Evolutionary conservation across 2,113 vertebrate genomes (phyloP).

Genomic region (Bubo blakistoni): DNA sequence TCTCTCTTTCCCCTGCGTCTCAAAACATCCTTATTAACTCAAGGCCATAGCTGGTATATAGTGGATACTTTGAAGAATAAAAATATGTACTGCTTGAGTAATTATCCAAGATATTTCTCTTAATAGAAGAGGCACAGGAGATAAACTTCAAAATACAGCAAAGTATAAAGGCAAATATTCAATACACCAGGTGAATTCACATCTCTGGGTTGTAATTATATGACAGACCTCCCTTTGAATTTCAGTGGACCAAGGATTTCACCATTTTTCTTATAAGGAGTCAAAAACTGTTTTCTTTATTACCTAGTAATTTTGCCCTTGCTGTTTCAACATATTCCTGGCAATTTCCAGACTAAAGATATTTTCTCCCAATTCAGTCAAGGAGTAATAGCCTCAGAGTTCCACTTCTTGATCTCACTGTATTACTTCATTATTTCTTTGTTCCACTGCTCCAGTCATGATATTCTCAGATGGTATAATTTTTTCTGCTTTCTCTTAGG

Average conservation of each 20-base stretch:
- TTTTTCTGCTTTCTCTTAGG: background rate
- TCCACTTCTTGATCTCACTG: conserved; percentile 3
- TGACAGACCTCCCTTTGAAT: background rate
- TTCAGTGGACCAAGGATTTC: background rate
- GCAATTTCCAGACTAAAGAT: background rate
- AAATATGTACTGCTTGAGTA: background rate
- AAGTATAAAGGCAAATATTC: background rate
- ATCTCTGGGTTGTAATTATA: background rate
- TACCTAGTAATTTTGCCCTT: background rate
- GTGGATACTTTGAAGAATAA: background rate
- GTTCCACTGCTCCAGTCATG: background rate
- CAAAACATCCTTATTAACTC: background rate
- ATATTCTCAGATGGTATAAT: conserved; percentile 8
- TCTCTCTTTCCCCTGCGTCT: background rate
- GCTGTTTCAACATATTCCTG: background rate
- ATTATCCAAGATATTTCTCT: background rate
- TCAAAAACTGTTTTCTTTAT: background rate
- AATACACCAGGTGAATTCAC: background rate
- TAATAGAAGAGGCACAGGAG: background rate
- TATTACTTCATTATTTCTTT: background rate
- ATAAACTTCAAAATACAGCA: background rate
- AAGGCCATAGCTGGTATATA: background rate
- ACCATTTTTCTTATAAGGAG: background rate
- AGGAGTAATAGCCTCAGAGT: background rate
- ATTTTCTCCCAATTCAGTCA: background rate